Evolutionary conservation across 2,888 invertebrate species (phyloP).

Genomic region (Poecilobothrus nobilitatus): DNA sequence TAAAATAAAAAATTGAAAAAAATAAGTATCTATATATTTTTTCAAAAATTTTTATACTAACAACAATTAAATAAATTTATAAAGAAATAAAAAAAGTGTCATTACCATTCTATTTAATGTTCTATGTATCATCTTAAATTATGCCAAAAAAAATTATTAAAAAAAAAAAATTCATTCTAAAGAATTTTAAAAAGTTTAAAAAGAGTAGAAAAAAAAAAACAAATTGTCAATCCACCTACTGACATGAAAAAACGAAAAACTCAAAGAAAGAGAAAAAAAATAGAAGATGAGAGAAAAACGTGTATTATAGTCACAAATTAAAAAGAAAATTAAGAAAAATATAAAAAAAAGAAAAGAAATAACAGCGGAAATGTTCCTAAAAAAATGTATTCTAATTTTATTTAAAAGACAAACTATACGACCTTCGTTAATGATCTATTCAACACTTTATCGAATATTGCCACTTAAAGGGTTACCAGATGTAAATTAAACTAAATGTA

Average conservation of each 20-base stretch:
- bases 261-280: not conserved
- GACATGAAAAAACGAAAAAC: not conserved
- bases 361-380: constrained; percentile 12
- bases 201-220: too few relatives aligned
- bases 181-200: not conserved
- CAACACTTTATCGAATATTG: too few relatives aligned
- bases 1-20: too few relatives aligned
- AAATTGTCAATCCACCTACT: not conserved
- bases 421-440: too few relatives aligned
- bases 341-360: constrained; percentile 8
- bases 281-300: not conserved
- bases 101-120: not conserved
- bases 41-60: too few relatives aligned
- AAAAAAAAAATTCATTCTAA: not conserved
- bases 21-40: too few relatives aligned
- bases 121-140: not conserved
- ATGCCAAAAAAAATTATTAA: not conserved
- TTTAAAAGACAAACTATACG: too few relatives aligned
- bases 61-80: too few relatives aligned
- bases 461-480: too few relatives aligned
- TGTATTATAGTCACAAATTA: constrained; percentile 18
- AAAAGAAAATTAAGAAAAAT: not conserved
- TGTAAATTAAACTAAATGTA: too few relatives aligned
- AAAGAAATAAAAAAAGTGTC: not conserved
- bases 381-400: constrained; percentile 10